These are phyloP conservation scores for Dolomedes plantarius DNA, from an alignment of 2,888 invertebrate genomes.

Conservation along the genomic window DNA sequence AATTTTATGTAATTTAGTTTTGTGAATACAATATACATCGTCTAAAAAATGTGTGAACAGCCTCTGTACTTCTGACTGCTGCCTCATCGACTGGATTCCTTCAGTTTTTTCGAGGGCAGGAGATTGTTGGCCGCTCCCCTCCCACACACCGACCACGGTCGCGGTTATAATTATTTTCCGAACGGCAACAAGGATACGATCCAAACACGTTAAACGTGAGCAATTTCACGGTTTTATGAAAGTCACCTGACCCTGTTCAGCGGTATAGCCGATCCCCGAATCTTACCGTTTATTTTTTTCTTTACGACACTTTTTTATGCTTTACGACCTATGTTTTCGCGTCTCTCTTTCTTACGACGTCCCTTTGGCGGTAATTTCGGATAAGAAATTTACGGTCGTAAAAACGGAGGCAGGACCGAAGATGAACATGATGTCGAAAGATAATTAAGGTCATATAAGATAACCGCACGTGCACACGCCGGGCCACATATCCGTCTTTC, in stretches of 20 bases:
- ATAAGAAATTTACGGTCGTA: background rate
- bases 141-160: background rate
- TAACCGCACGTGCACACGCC: background rate
- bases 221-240: slow-evolving; percentile 13
- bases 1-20: too few species aligned
- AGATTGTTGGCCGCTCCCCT: too few species aligned
- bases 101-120: too few species aligned
- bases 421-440: slow-evolving; percentile 8
- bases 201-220: slow-evolving; percentile 1
- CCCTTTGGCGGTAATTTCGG: slow-evolving; percentile 12
- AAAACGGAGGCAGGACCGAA: slow-evolving; percentile 4
- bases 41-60: too few species aligned
- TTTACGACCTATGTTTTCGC: background rate
- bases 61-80: too few species aligned
- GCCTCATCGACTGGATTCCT: too few species aligned
- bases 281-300: background rate
- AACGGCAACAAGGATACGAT: background rate
- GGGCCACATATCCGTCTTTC: background rate
- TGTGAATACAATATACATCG: too few species aligned
- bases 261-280: background rate
- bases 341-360: background rate
- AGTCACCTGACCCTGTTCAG: slow-evolving; percentile 3
- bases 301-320: slow-evolving; percentile 13
- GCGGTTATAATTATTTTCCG: background rate
- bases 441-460: slow-evolving; percentile 1